A percentile compares a stretch with the other conserved stretches of the same genome.
phyloP scores from a whole-genome alignment of 2,797 vertebrate genomes.

The Masticophis lateralis region DNA sequence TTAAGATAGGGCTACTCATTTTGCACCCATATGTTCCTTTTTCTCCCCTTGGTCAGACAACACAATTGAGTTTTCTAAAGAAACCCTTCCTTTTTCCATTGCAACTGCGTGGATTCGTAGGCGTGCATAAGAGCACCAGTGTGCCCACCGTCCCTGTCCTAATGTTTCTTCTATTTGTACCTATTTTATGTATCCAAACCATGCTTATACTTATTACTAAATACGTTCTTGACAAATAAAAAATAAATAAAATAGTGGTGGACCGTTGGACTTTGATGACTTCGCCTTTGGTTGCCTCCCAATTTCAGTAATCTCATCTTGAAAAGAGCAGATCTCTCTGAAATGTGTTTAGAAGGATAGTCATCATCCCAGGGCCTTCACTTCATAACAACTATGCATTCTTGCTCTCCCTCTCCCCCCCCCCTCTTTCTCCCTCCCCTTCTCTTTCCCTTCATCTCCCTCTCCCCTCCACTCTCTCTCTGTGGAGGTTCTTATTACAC shows the following conservation, averaged over 20 bases:
- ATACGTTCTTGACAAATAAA: no score
- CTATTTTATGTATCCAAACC: no score
- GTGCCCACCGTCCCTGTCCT: no score
- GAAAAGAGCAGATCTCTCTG: background rate
- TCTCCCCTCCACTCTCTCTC: no score
- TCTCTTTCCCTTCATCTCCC: no score
- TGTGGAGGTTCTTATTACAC: no score
- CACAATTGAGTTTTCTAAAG: background rate
- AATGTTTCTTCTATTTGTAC: no score
- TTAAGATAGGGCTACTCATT: background rate
- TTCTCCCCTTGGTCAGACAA: background rate
- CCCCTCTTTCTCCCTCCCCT: no score
- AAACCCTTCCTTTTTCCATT: background rate
- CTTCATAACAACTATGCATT: background rate
- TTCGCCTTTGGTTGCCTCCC: background rate
- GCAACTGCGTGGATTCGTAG: background rate
- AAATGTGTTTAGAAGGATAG: background rate
- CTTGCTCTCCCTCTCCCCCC: no score
- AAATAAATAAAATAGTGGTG: background rate
- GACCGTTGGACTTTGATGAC: background rate
- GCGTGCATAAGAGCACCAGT: no score
- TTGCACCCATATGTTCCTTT: background rate
- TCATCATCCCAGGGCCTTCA: background rate
- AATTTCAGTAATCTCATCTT: background rate
- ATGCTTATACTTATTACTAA: no score